phyloP scores from a whole-genome alignment of 2,797 vertebrate species.

The Phoeniculus purpureus region DNA sequence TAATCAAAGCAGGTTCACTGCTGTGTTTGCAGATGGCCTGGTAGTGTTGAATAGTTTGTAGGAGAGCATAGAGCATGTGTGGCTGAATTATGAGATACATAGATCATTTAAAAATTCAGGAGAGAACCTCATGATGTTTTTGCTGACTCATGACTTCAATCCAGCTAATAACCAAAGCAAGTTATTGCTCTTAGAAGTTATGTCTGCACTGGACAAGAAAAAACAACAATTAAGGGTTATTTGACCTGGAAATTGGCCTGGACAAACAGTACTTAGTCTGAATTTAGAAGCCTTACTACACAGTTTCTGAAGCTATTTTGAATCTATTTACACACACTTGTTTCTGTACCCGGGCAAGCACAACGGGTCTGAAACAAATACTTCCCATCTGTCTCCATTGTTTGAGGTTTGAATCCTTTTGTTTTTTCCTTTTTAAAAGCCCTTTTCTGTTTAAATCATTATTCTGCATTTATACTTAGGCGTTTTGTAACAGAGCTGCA shows the following conservation, averaged over 20 bases:
- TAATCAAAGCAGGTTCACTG: not conserved
- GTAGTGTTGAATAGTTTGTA: not conserved
- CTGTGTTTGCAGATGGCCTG: not conserved
- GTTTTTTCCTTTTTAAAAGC: not conserved
- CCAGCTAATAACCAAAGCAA: not conserved
- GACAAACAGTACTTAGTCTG: not conserved
- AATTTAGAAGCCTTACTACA: not conserved
- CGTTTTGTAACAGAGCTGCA: not conserved
- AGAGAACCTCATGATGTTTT: not conserved
- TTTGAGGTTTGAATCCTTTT: not conserved
- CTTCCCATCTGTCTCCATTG: not conserved
- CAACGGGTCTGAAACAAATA: not conserved
- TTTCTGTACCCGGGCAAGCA: not conserved
- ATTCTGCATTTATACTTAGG: not conserved
- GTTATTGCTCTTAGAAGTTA: not conserved
- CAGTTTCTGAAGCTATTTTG: not conserved
- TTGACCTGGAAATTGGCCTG: not conserved
- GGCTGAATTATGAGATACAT: not conserved
- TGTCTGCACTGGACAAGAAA: not conserved
- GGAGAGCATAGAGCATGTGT: not conserved
- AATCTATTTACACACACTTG: not conserved
- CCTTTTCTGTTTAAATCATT: not conserved
- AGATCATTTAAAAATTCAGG: not conserved
- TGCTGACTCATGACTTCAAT: not conserved
- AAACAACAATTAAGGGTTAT: not conserved